A percentile compares a stretch with the other conserved stretches of the same genome.
Conservation (phyloP, 2,113 vertebrate genomes). For the Ptychochromis oligacanthus region DNA sequence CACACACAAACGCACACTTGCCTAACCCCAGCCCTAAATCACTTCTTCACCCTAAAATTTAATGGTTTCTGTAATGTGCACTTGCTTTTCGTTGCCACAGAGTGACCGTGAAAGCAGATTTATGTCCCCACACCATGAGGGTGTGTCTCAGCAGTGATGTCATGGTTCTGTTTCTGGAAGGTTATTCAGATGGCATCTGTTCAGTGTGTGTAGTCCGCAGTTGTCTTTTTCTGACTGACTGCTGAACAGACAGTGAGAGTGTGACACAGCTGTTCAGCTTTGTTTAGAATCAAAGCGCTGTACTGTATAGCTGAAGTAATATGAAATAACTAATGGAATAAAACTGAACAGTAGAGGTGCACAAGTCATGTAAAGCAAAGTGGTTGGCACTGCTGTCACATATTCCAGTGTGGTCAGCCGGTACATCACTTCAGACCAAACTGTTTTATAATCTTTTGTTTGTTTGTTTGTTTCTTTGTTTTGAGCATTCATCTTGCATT, state of each 20-base stretch:
- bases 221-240: conserved; percentile 31
- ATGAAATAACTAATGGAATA: background rate
- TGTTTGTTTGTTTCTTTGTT: too few species aligned
- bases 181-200: conserved; percentile 42
- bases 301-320: background rate
- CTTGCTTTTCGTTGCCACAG: background rate
- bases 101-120: background rate
- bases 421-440: background rate
- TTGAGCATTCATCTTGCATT: too few species aligned
- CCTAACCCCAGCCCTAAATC: background rate
- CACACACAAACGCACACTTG: background rate
- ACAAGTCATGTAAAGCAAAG: background rate
- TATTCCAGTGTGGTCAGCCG: background rate
- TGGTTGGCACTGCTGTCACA: background rate
- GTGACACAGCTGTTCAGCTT: conserved; percentile 27
- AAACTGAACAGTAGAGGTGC: background rate
- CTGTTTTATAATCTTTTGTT: background rate
- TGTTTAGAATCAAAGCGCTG: conserved; percentile 3
- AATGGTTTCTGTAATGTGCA: background rate
- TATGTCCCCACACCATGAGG: background rate
- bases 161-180: conserved; percentile 58
- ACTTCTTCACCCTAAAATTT: background rate
- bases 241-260: conserved; percentile 8
- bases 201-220: conserved; percentile 21
- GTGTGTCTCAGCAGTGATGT: conserved; percentile 44